Evolutionary conservation across 2,888 invertebrate genomes (phyloP), one percentile per base, ranked within the genome.

Genomic region (Drosophila suboccidentalis): DNA sequence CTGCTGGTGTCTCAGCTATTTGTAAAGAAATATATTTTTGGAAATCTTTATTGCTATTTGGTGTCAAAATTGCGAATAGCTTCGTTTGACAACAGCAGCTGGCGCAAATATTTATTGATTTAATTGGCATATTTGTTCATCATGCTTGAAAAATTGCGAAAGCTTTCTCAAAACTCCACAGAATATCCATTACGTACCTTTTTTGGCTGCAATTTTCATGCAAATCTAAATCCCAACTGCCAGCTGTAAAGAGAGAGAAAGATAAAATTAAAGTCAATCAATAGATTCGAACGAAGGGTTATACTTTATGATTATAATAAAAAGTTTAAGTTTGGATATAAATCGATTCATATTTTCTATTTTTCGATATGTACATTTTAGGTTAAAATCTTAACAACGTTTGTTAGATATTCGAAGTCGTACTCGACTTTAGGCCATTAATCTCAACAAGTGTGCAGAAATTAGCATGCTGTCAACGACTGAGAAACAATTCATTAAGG

Each of bases 31-130:
- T 64, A 73, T 77, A 73, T 77, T 64, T 75, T 80, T 78, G 62
- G 55, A 78, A 78, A 74, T 80, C 83, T 87, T 82, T 78, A 80
- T 78, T 78, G 71, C 72, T 69, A 55, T 75, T 77, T 63, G 75
- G 75, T 81, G 89, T 86, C 84, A 86, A 81, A 84, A 81, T 70
- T 70, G 71, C 78, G 77, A 80, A 72, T 68, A 68, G 50, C 60
- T 65, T 36, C 51, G 70, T 41, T 47, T 72, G 54, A 67, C 67
- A 83, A 63, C 67, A 65, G 72, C 71, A 72, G 53, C 70, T 77
- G 69, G 83, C 55, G 34, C 65, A 85, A 88, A 84, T 88, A 82
- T 84, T 86, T 84, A 88, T 82, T 69, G 63, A 85, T 75, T 82
- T 67, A 82, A 82, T 75, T 80, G 70, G 73, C 88, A 82, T 73